Conservation (phyloP, 2,888 invertebrate genomes). For the Dynastes maya region DNA sequence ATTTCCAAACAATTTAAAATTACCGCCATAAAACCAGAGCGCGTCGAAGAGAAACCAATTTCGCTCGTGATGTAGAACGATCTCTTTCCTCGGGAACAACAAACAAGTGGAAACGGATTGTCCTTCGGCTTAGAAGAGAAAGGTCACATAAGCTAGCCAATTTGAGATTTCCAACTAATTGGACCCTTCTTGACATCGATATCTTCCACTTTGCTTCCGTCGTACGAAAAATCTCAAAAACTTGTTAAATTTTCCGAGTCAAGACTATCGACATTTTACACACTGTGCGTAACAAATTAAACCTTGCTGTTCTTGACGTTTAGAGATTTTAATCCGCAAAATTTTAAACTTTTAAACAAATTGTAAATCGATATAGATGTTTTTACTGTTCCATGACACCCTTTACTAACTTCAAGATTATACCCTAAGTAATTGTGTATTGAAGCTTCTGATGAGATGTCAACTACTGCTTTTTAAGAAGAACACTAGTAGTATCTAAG, state of each 20-base stretch:
- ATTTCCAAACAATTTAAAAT: slow-evolving; percentile 11
- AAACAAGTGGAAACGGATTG: slow-evolving; percentile 33
- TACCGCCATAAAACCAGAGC: slow-evolving; percentile 12
- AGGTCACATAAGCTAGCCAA: slow-evolving; percentile 24
- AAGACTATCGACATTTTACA: background rate
- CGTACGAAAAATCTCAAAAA: background rate
- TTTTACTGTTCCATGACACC: background rate
- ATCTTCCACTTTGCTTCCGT: background rate
- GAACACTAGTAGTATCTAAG: no score
- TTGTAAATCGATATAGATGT: background rate
- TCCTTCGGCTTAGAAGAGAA: slow-evolving; percentile 13
- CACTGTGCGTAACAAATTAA: background rate
- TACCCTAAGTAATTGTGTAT: no score
- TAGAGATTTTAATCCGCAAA: background rate
- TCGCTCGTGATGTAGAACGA: slow-evolving; percentile 7
- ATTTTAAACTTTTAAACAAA: background rate
- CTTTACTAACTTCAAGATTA: background rate
- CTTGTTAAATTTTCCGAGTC: background rate
- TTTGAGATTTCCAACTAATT: slow-evolving; percentile 30
- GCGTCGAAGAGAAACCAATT: slow-evolving; percentile 21
- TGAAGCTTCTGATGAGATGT: no score
- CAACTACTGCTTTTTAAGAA: no score
- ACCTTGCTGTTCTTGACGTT: background rate
- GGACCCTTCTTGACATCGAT: slow-evolving; percentile 22
- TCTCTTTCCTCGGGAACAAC: slow-evolving; percentile 12